Conservation (phyloP, 2,113 vertebrate species). For the Grammomys surdaster region DNA sequence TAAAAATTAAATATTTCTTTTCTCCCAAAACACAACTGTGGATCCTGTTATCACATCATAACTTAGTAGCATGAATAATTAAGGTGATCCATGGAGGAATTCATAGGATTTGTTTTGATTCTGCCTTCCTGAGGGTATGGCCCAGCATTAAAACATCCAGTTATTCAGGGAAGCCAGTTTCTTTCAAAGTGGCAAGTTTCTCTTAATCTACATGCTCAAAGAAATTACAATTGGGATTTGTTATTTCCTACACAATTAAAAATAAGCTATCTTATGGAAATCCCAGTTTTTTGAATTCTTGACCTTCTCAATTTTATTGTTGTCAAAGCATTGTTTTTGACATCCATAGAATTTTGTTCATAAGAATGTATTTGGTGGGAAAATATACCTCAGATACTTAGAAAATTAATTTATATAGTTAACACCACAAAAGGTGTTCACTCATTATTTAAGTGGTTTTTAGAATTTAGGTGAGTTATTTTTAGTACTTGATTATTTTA, state of each 20-base stretch:
- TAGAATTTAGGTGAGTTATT: neutral
- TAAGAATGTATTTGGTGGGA: neutral
- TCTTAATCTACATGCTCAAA: constrained; percentile 25
- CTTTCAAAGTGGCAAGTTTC: neutral
- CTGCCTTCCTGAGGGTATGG: constrained; percentile 49
- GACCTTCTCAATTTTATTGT: neutral
- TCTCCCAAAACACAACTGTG: neutral
- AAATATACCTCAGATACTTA: neutral
- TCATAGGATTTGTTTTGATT: constrained; percentile 59
- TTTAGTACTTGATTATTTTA: neutral
- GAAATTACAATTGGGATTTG: neutral
- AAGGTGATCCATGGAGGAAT: constrained; percentile 24
- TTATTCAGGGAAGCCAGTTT: neutral
- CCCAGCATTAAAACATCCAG: constrained; percentile 26
- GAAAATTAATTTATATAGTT: neutral
- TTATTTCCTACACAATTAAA: constrained; percentile 15
- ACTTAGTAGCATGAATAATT: constrained; percentile 62
- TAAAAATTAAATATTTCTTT: constrained; percentile 42
- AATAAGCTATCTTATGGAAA: constrained; percentile 1
- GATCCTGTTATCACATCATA: constrained; percentile 6
- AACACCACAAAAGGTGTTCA: neutral
- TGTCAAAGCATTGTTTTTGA: neutral
- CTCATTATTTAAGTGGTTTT: neutral
- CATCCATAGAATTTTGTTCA: neutral
- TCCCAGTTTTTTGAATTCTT: neutral